These are phyloP conservation scores for Eriocheir sinensis DNA, from an alignment of 1,140 invertebrate genomes.

Conservation along the genomic window DNA sequence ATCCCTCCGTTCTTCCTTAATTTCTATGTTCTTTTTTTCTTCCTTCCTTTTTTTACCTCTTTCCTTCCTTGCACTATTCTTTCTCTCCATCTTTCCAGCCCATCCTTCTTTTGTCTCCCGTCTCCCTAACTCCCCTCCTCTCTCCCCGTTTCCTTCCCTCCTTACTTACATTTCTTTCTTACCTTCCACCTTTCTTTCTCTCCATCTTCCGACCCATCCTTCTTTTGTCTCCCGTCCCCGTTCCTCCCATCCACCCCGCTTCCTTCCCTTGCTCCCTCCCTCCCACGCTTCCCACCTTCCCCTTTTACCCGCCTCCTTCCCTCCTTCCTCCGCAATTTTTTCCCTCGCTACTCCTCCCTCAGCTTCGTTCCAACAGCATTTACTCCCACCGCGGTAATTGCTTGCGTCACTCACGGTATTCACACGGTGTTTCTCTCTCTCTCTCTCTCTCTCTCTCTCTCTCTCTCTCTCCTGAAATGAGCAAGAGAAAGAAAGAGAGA, in stretches of 20 bases:
- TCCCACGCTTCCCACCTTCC: too few relatives aligned
- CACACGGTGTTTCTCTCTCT: too few relatives aligned
- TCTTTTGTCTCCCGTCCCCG: not conserved
- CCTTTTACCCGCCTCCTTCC: too few relatives aligned
- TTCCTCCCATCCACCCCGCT: not conserved
- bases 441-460: not conserved
- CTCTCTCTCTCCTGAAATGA: not conserved
- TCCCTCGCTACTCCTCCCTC: not conserved
- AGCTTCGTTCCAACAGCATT: not conserved
- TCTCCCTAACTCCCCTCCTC: not conserved
- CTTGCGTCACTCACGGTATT: not conserved
- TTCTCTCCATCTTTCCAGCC: not conserved
- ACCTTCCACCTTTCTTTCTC: not conserved
- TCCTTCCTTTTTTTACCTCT: not conserved
- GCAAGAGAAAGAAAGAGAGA: not conserved
- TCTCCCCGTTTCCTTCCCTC: not conserved
- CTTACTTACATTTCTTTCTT: not conserved
- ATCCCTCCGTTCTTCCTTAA: not conserved
- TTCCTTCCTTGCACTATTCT: not conserved
- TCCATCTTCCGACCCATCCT: too few relatives aligned
- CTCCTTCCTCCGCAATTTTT: not conserved
- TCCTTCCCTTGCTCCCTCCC: not conserved
- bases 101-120: not conserved
- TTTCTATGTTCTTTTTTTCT: not conserved
- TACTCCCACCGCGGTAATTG: not conserved